Evolutionary conservation across 1,140 invertebrate species (phyloP), one percentile per base, ranked within the genome.

Genomic region (Cotesia typhae): DNA sequence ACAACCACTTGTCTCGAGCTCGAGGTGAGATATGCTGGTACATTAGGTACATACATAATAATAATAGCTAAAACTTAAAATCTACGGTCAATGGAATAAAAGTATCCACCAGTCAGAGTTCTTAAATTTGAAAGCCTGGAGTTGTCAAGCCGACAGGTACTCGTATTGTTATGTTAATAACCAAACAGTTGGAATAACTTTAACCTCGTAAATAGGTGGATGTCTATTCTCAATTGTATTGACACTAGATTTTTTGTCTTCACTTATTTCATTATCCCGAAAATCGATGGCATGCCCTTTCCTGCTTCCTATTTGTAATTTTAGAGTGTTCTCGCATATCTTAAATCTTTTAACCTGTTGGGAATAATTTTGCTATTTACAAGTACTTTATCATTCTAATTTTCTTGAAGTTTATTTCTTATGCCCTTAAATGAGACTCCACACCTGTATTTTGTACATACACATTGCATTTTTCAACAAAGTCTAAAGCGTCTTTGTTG

Each of bases 141-240:
- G 7, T 59, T 28, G 14, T 28, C 57, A 17, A 10, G 17, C 67
- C 37, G 60, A 81, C 81, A 85, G 83, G 83, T 85, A 83, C 71
- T 75, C 71, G 80, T 81, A 84, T 85, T 85, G 80, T 83, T 71
- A 83, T 83, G 82, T 77, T 84, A 85, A 85, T 85, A 73, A 73
- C 70, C 68, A 78, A 76, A 77, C 52, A 72, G 63, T 72, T 75
- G 73, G 77, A 77, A 83, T 80, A 82, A 67, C 71, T 60, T 36
- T 47, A 10, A 14, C 74, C 74, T 78, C 72, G 20, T 75, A 79
- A 83, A 83, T 81, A 76, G 80, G 66, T 79, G 73, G 75, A 64
- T 53, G 47, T 59, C 76, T 73, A 83, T 47, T 47, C 41, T 47
- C 41, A 6, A 47, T 47, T 47, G 41, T 47, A 47, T 85, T 85